Evolutionary conservation across 2,113 vertebrate genomes (phyloP), one percentile per base, ranked within the genome.

Genomic region (Nymphicus hollandicus): DNA sequence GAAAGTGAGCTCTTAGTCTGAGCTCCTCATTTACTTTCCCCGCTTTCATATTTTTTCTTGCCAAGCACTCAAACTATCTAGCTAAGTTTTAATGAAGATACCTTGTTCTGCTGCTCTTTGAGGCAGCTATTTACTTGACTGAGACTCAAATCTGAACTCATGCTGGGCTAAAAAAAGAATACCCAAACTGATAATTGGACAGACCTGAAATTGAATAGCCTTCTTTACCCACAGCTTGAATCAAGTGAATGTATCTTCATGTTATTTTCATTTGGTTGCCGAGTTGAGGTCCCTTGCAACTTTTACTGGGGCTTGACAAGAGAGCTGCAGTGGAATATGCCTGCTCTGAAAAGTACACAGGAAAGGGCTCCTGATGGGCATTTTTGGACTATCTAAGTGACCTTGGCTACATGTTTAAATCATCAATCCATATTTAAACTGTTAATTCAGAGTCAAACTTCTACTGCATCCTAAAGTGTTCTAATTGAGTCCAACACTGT

Each of bases 41-140:
- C 29, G 61, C 37, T 92, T 81, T 31, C 53, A 72, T 76, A 71
- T 77, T 15, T 73, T 88, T 81, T 25, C 56, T 96, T 93, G 52
- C 78, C 46, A 91, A 91, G 65, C 52, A 81, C 44, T 95, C 53
- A 91, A 93, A 95, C 76, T 88, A 77, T 92, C 83, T 68, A 84
- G 89, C 68, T 69, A 94, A 96, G 91, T 97, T 97, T 97, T 96
- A 97, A 97, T 96, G 94, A 97, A 96, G 94, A 93, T 91, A 72
- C 13, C 88, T 96, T 86, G 41, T 91, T 90, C 87, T 83, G 55
- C 52, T 89, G 43, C 77, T 91, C 58, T 96, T 91, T 86, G 68
- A 96, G 80, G 70, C 72, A 66, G 80, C 87, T 92, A 90, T 95
- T 97, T 95, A 91, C 92, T 95, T 1, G 6, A 72, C 56, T 85